Base-by-base conservation (phyloP, 1,140 invertebrate genomes). In the Rhagoletis pomonella region DNA sequence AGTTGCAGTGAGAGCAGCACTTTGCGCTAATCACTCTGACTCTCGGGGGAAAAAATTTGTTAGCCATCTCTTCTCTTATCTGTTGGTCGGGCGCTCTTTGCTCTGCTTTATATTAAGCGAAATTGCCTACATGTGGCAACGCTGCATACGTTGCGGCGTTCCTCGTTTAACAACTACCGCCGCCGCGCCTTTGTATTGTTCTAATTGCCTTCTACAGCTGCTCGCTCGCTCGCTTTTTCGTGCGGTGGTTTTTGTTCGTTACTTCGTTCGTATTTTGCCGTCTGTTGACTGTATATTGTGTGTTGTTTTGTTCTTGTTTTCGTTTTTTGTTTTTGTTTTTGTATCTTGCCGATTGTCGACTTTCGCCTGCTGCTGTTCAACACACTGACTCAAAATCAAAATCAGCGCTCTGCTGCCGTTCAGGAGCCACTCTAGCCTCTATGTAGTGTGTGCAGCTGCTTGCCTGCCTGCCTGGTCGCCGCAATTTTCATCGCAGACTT, bases 401-500 rank as follows among this genome's bases (percentile, higher is more conserved):
- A 62, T 55, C 50, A 55, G 50, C 65, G n/a, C 65, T 67, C 65
- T 67, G 65, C 14, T 67, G 67, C 67, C 67, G 67, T 44, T 47
- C 39, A 44, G 67, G 39, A 47, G 67, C 67, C 29, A 29, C 29
- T 29, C 29, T 29, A 29, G 29, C 29, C 29, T 29, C 29, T 29
- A 29, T 29, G 29, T 29, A 29, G 29, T 29, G 29, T 29, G 29
- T 29, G 29, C 29, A 29, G 29, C 29, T 29, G 29, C 29, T 29
- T 29, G 29, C 29, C 29, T 29, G 29, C 29, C 29, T 73, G 44
- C 29, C 62, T 88, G 47, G 39, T 50, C 29, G 47, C 50, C 47
- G 87, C 77, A 85, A 73, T 87, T 85, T 62, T 85, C 60, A 87
- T 67, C 29, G 50, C 19, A 55, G 86, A 65, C 69, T 88, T 88